Percentiles rank a stretch among this genome's conserved stretches.
These are phyloP conservation scores for Drosophila lacertosa DNA, from an alignment of 1,140 invertebrate genomes.

Conservation along the genomic window DNA sequence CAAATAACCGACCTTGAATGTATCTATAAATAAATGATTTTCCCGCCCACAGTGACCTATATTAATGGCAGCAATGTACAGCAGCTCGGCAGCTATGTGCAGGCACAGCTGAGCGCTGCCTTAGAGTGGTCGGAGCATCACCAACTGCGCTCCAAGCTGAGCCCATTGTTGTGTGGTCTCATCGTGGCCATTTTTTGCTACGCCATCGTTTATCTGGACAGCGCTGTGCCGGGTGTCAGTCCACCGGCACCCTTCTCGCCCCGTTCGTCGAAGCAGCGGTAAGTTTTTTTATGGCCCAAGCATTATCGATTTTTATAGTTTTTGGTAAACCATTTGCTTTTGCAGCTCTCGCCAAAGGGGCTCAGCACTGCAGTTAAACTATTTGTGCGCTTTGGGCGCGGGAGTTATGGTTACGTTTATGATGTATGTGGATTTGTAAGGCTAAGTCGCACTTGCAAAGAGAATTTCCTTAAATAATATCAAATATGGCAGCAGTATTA, in stretches of 20 bases:
- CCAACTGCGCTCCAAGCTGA: conserved; percentile 53
- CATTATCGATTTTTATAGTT: conserved; percentile 6
- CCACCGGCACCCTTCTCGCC: conserved; percentile 85
- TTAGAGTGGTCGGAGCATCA: conserved; percentile 53
- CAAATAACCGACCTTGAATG: conserved; percentile 24
- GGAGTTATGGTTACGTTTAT: conserved; percentile 58
- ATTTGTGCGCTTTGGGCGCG: conserved; percentile 57
- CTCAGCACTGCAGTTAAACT: conserved; percentile 55
- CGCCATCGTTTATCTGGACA: conserved; percentile 85
- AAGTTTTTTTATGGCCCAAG: conserved; percentile 23
- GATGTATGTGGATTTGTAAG: conserved; percentile 55
- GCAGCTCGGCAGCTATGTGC: conserved; percentile 46
- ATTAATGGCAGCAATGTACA: conserved; percentile 45
- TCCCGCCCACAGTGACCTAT: conserved; percentile 56
- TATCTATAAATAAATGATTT: conserved; percentile 38
- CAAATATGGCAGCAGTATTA: conserved; percentile 56
- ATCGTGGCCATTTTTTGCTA: conserved; percentile 80
- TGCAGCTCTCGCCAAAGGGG: conserved; percentile 47
- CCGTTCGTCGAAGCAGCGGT: conserved; percentile 65
- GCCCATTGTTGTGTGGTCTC: conserved; percentile 70
- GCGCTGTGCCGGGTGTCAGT: conserved; percentile 84
- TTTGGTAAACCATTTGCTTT: conserved; percentile 1
- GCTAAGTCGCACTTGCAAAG: conserved; percentile 2
- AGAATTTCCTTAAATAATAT: conserved; percentile 25
- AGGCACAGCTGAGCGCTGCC: conserved; percentile 43